Evolutionary conservation across 1,140 invertebrate genomes (phyloP).

Genomic region (Euura lappo): DNA sequence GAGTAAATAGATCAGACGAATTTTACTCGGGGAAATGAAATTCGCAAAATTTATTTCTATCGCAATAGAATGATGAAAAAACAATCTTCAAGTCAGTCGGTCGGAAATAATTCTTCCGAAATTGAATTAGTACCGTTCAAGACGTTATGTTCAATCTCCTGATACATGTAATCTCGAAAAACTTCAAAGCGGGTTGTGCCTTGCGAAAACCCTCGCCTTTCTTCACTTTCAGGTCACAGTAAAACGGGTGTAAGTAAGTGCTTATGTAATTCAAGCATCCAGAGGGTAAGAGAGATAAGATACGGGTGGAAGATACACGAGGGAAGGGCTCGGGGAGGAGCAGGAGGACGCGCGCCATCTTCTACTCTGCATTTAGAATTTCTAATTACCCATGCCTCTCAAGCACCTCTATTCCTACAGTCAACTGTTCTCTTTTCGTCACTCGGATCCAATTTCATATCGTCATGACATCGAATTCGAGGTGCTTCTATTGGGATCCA

Average conservation of each 20-base stretch:
- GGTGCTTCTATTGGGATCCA: too few species aligned
- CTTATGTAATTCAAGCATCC: not conserved
- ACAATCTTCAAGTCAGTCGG: not conserved
- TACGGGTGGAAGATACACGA: not conserved
- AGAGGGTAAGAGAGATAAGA: not conserved
- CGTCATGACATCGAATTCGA: too few species aligned
- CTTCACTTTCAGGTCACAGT: not conserved
- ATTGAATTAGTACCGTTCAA: not conserved
- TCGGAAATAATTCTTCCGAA: not conserved
- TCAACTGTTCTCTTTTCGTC: too few species aligned
- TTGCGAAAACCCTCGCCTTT: not conserved
- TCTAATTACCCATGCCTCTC: not conserved
- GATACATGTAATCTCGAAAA: not conserved
- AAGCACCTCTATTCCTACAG: too few species aligned
- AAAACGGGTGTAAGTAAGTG: not conserved
- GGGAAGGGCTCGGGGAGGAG: not conserved
- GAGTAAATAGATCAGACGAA: constrained; percentile 48
- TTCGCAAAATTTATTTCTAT: not conserved
- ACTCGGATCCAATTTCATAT: too few species aligned
- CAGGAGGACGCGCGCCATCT: not conserved
- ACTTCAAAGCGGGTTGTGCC: not conserved
- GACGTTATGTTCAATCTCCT: not conserved
- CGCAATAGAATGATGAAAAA: too few species aligned
- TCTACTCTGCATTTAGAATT: not conserved
- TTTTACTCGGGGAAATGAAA: not conserved